Base-by-base conservation (phyloP, 2,888 invertebrate species). In the Xanthorhoe spadicearia region DNA sequence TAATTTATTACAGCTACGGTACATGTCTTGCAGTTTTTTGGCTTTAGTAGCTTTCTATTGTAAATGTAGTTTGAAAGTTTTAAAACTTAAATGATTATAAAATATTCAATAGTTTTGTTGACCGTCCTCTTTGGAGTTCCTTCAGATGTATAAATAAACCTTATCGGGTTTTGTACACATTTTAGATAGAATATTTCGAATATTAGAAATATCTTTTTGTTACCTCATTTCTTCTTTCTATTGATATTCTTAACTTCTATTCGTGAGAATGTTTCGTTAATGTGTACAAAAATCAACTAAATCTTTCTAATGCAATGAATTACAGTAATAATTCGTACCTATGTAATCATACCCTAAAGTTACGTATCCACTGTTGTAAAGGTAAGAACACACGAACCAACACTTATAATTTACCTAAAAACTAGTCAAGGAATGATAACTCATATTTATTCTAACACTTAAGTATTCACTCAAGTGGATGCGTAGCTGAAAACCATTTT, bases 111-210 rank as follows among this genome's bases (percentile, higher is more conserved):
- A 66, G 63, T 67, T 83, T 74, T 71, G 71, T 77, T 79, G 68
- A 64, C 83, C 83, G 83, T 83, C 83, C 83, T 76, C 55, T 69
- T 70, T 72, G 74, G 71, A 79, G 82, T 83, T 83, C 82, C 83
- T 83, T 78, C 58, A 70, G 62, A 67, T 68, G 17, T 53, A 51
- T 69, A 32, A 32, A 32, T 51, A 56, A 69, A 71, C 51, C 66
- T 66, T 71, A 64, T 62, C 51, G 57, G 49, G 28, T 56, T 56
- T 61, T 57, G 62, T 59, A 58, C 64, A 66, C 61, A 56, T 62
- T 55, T 28, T 53, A 48, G 43, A 53, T 50, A 50, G 10, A 53
- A 48, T 53, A 23, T 52, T 52, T 52, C n/a, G 8, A 32, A 50
- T 50, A 18, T 49, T 32, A 13, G 18, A 19, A 43, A 10, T 7